Percentiles rank a stretch among this genome's conserved stretches.
Conservation (phyloP, 1,140 invertebrate genomes). For the Ephestia elutella region DNA sequence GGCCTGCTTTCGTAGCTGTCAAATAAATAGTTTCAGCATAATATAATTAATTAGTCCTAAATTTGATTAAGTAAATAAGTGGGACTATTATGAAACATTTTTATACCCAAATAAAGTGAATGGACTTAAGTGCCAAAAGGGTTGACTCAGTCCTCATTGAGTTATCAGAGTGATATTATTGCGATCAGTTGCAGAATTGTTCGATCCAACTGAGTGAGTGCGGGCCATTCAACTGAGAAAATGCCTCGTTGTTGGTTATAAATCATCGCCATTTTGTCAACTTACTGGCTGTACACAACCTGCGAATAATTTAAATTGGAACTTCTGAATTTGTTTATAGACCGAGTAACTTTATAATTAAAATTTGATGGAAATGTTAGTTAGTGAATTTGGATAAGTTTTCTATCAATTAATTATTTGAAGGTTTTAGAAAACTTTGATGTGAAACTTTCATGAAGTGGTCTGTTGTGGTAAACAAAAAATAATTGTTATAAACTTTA, state of each 20-base stretch:
- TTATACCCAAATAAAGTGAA: too few species aligned
- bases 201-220: background rate
- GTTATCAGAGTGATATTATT: background rate
- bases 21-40: too few species aligned
- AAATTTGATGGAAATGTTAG: too few species aligned
- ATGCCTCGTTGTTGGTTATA: background rate
- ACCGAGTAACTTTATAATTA: too few species aligned
- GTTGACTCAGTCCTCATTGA: background rate
- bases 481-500: too few species aligned
- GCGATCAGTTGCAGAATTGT: background rate
- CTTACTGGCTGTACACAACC: background rate
- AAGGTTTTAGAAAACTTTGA: background rate
- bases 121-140: background rate
- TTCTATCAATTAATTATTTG: constrained; percentile 11
- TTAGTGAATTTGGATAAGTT: constrained; percentile 12
- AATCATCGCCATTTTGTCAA: constrained; percentile 9
- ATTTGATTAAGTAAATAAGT: too few species aligned
- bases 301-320: background rate
- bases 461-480: too few species aligned
- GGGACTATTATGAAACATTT: too few species aligned
- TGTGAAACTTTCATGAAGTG: too few species aligned
- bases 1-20: too few species aligned
- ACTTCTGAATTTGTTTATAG: too few species aligned
- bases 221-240: background rate
- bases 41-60: too few species aligned